Base-by-base conservation (phyloP, 2,888 invertebrate species). In the Drosophila mercatorum region DNA sequence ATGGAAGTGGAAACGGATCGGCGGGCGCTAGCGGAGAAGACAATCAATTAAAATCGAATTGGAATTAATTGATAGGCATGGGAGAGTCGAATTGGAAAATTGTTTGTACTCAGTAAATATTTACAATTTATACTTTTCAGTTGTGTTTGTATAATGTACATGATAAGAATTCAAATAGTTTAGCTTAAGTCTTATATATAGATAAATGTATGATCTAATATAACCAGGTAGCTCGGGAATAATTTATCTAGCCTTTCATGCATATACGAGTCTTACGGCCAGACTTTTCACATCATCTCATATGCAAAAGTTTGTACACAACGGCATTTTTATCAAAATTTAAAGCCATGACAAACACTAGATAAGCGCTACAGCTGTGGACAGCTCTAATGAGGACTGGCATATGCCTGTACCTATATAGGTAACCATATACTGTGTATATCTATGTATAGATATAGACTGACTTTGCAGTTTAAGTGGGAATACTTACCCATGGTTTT, bases 401-500 rank as follows among this genome's bases (percentile, higher is more conserved):
- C 38, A 36, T 49, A 67, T 14, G 10, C 36, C 57, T 31, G 22
- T 34, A 34, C 31, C 28, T 28, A 3, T 28, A 34, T 2, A 34
- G 31, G 7, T 34, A 34, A 7, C 31, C n/a, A 49, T 41, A 55
- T n/a, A n/a, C 28, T 41, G 34, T 41, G 34, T 52, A 41, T 36
- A 34, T 4, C 12, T 11, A 26, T n/a, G 7, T 2, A 40, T 44
- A 44, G 22, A n/a, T 67, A 36, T 28, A 26, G 17, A 28, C 26
- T 47, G 46, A 28, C 14, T 28, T 12, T 47, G 46, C 49, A 26
- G 10, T 14, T 36, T n/a, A 41, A 22, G 41, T 31, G 3, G 11
- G 38, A 56, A 47, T 40, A 75, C 88, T 88, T 11, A 84, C 84
- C 84, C 90, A 89, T 84, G 2, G 88, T 85, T 63, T 78, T 79